Evolutionary conservation across 1,140 invertebrate genomes (phyloP).

Genomic region (Meloidogyne floridensis): DNA sequence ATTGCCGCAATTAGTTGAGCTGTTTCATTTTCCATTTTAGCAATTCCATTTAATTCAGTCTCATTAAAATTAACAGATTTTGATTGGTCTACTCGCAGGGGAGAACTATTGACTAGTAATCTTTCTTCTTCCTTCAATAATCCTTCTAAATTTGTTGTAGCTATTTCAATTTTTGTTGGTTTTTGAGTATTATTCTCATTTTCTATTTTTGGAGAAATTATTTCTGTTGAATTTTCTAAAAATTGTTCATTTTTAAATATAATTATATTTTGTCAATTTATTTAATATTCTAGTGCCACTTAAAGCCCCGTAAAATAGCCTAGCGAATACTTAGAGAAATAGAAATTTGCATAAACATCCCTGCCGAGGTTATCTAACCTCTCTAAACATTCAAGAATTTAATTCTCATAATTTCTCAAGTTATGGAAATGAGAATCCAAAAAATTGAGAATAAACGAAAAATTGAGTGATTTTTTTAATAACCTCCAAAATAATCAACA

Average conservation of each 20-base stretch:
- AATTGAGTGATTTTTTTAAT: too few relatives aligned
- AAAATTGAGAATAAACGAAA: too few relatives aligned
- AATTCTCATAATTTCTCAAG: too few relatives aligned
- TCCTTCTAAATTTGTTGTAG: background rate
- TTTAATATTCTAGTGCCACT: background rate
- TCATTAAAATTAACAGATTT: background rate
- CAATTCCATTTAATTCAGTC: slow-evolving; percentile 11
- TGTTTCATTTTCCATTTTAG: slow-evolving; percentile 30
- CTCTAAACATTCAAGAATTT: too few relatives aligned
- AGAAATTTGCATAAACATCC: too few relatives aligned
- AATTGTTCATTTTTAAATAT: background rate
- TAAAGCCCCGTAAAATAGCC: background rate
- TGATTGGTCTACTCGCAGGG: background rate
- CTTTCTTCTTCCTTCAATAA: slow-evolving; percentile 17
- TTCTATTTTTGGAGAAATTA: background rate
- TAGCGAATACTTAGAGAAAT: too few relatives aligned
- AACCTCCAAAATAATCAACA: too few relatives aligned
- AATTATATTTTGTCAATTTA: background rate
- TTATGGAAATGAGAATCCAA: too few relatives aligned
- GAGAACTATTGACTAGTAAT: background rate
- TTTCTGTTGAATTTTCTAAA: background rate
- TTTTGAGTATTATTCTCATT: background rate
- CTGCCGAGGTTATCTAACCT: too few relatives aligned
- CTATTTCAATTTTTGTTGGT: background rate
- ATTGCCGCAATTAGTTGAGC: slow-evolving; percentile 37